Base-by-base conservation (phyloP, 2,113 vertebrate genomes). In the Agapornis roseicollis region DNA sequence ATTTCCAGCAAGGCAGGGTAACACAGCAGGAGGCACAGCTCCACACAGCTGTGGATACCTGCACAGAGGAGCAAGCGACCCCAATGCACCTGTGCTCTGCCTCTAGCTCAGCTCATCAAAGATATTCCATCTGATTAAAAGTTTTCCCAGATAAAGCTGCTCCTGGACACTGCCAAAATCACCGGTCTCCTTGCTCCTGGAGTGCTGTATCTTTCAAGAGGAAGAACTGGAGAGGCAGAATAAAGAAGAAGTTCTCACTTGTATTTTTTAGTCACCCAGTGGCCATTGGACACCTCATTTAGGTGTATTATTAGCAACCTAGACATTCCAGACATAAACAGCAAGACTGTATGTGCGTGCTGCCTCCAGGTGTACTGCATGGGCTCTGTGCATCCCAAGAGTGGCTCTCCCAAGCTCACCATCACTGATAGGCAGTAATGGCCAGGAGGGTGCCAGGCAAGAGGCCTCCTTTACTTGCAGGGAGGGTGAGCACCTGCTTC, bases 31-130 rank as follows among this genome's bases (percentile, higher is more conserved):
- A 81, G 10, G 55, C 42, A 60, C 37, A 80, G 4, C 33, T 64
- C 58, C 4, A 2, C 24, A 42, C 1, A 16, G 56, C 35, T 0
- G 0, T 76, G 44, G 12, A 35, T 41, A 16, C 50, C 19, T 1
- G 13, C 35, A 28, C 12, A 1, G 9, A 85, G 74, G 44, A 70
- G 13, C 39, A 41, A 58, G 22, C 35, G n/a, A 58, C 44, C 49
- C 1, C 1, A 1, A 24, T 53, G 33, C 35, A 42, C 35, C 31
- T 47, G 33, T 2, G 2, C 13, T 69, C 74, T 80, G 33, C 55
- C 82, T 93, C 42, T 37, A 74, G 23, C 50, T 44, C 1, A 0
- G 10, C 1, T 1, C 16, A 12, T 31, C 1, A 1, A 49, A 79
- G 44, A 10, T 68, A 49, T 66, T 72, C 61, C 61, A 29, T 28